Percentiles rank a stretch among this genome's conserved stretches.
These are phyloP conservation scores for Scophthalmus maximus DNA, from an alignment of 2,113 vertebrate genomes.

Conservation along the genomic window DNA sequence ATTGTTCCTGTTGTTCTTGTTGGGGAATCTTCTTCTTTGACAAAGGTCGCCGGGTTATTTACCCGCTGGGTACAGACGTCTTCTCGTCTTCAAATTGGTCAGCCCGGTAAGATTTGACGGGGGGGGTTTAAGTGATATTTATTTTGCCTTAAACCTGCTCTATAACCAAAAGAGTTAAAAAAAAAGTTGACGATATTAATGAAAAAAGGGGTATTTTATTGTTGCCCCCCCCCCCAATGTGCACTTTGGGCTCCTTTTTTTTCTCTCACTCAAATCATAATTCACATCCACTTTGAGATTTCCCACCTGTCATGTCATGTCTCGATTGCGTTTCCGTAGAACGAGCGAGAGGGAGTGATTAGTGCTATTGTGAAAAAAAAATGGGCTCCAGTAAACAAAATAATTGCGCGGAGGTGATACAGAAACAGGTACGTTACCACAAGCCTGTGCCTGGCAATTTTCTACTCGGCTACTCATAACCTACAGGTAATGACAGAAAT, in stretches of 20 bases:
- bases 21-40: constrained; percentile 24
- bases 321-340: constrained; percentile 29
- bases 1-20: constrained; percentile 22
- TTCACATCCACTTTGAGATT: constrained; percentile 14
- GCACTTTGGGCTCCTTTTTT: too few species aligned
- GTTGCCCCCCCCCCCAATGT: too few species aligned
- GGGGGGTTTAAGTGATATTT: neutral
- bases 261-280: constrained; percentile 8
- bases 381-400: constrained; percentile 54
- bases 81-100: constrained; percentile 4
- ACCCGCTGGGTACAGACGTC: constrained; percentile 6
- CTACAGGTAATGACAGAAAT: constrained; percentile 60
- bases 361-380: constrained; percentile 59
- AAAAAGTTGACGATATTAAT: neutral
- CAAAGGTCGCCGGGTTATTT: constrained; percentile 31
- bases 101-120: neutral
- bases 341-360: constrained; percentile 32
- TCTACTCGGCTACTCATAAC: constrained; percentile 61
- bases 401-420: constrained; percentile 45
- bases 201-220: too few species aligned
- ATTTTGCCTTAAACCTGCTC: neutral
- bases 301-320: constrained; percentile 11
- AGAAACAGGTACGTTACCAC: constrained; percentile 34
- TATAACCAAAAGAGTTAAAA: too few species aligned
- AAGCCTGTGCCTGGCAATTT: constrained; percentile 53